Evolutionary conservation across 2,113 vertebrate genomes (phyloP).

Genomic region (Catharus fuscescens): DNA sequence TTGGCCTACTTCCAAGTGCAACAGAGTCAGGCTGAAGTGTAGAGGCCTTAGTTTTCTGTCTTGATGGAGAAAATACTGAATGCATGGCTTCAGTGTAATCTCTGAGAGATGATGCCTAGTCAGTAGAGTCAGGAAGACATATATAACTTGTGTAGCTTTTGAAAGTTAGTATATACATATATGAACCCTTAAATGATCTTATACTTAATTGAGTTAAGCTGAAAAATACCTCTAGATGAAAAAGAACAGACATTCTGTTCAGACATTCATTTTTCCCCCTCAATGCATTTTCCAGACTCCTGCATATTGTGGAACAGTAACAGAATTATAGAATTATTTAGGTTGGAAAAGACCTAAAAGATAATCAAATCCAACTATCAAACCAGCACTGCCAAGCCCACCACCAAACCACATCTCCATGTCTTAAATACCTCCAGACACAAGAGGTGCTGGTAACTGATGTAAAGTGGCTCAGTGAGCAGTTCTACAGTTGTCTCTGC

Average conservation of each 20-base stretch:
- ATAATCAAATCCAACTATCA: rapidly evolving
- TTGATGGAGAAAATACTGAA: not conserved
- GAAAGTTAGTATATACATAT: not conserved
- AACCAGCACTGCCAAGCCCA: not conserved
- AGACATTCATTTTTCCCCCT: rapidly evolving
- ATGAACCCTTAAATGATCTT: not conserved
- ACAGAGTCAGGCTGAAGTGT: not conserved
- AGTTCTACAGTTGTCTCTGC: not conserved
- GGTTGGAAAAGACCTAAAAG: not conserved
- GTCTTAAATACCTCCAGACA: not conserved
- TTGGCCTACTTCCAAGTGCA: not conserved
- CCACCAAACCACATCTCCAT: not conserved
- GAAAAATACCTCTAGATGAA: not conserved
- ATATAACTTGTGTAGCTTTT: not conserved
- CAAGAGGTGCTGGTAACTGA: not conserved
- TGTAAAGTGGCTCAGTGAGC: not conserved
- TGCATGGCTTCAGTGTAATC: not conserved
- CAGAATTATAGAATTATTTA: not conserved
- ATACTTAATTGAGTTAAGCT: not conserved
- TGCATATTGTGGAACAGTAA: not conserved
- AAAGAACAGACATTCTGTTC: not conserved
- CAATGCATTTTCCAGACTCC: not conserved
- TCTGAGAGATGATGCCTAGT: not conserved
- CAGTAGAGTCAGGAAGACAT: not conserved
- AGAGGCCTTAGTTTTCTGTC: not conserved